Evolutionary conservation across 2,888 invertebrate species (phyloP).

Genomic region (Mythimna albipuncta): DNA sequence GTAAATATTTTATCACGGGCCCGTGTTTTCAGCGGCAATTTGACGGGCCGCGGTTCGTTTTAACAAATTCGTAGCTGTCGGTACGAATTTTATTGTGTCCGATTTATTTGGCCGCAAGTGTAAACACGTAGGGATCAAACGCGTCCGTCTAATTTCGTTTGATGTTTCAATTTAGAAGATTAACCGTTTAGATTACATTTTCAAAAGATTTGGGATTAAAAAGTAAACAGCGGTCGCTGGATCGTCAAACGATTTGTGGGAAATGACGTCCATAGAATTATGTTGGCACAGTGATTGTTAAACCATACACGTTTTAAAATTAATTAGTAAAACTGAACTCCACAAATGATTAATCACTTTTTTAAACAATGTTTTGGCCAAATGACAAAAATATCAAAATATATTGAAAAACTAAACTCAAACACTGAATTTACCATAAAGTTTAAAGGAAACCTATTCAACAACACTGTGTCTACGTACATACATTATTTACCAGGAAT

Average conservation of each 20-base stretch:
- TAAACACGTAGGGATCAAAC: constrained; percentile 60
- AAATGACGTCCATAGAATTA: neutral
- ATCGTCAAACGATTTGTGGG: neutral
- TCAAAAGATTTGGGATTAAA: constrained; percentile 40
- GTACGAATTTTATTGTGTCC: constrained; percentile 67
- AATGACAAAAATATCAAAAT: neutral
- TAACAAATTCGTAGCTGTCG: constrained; percentile 69
- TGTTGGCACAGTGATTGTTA: neutral
- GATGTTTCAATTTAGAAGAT: constrained; percentile 58
- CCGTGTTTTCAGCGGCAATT: constrained; percentile 71
- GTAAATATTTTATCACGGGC: constrained; percentile 73
- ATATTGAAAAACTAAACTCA: neutral
- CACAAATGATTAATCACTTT: neutral
- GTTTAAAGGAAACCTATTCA: neutral
- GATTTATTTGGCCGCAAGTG: constrained; percentile 66
- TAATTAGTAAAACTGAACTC: neutral
- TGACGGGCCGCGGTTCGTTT: constrained; percentile 66
- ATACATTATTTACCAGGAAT: constrained; percentile 14
- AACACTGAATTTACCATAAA: neutral
- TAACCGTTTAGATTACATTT: constrained; percentile 43
- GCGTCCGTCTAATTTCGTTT: constrained; percentile 58
- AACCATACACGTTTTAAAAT: neutral
- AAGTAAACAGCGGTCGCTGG: constrained; percentile 16
- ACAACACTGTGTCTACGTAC: neutral
- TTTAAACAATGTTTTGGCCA: too few species aligned